Evolutionary conservation across 64 coral and sea anemone species (phyloP).

Genomic region (Actinia tenebrosa): DNA sequence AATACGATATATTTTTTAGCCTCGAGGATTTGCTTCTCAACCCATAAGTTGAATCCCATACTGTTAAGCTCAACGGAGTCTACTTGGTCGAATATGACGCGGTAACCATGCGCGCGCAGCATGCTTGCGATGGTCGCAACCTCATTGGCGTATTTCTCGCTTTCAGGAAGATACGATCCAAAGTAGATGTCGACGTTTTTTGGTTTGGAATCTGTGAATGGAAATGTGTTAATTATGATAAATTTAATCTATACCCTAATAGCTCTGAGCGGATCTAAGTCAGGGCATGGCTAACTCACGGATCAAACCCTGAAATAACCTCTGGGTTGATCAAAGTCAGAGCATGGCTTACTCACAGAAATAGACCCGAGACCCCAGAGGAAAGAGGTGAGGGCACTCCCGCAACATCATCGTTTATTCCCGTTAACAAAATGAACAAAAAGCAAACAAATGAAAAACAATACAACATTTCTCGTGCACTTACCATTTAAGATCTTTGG

Average conservation of each 20-base stretch:
- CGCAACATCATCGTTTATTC: too few relatives aligned
- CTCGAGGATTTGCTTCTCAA: conserved; percentile 1
- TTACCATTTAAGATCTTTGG: neutral
- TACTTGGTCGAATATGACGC: neutral
- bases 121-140: neutral
- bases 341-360: too few relatives aligned
- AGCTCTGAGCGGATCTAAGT: too few relatives aligned
- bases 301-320: too few relatives aligned
- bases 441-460: neutral
- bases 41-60: conserved; percentile 14
- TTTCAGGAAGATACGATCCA: conserved; percentile 12
- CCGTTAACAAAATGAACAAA: neutral
- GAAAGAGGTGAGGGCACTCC: too few relatives aligned
- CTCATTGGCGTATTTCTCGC: conserved; percentile 5
- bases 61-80: conserved; percentile 2
- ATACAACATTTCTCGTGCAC: neutral
- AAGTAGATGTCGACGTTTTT: neutral
- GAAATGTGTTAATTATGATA: neutral
- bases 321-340: too few relatives aligned
- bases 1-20: conserved; percentile 15
- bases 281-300: too few relatives aligned
- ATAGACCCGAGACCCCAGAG: too few relatives aligned
- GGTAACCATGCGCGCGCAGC: neutral
- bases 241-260: too few relatives aligned
- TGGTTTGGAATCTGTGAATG: neutral